Percentiles rank a stretch among this genome's conserved stretches.
phyloP scores from a whole-genome alignment of 2,113 vertebrate species.

The Bubalus kerabau region DNA sequence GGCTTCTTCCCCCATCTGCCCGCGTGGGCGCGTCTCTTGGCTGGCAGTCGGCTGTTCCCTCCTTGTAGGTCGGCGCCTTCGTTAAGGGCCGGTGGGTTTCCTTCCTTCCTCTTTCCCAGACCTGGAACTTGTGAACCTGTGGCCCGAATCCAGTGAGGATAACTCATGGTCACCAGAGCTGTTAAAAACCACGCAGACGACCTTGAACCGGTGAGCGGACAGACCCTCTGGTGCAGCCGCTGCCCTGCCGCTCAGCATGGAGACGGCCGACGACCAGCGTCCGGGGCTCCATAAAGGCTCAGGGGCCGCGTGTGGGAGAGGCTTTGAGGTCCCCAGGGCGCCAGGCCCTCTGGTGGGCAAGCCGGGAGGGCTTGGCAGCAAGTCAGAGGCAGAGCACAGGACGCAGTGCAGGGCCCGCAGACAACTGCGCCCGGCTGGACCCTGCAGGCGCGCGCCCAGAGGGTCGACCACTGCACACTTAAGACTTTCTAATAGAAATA shows the following conservation, averaged over 20 bases:
- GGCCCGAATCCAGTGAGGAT: background rate
- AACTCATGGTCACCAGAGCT: background rate
- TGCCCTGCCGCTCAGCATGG: background rate
- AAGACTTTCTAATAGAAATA: background rate
- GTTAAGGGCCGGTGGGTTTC: background rate
- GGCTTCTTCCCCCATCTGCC: too few species aligned
- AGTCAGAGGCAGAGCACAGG: background rate
- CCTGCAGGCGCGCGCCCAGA: rapidly evolving
- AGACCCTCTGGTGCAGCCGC: background rate
- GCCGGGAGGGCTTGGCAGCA: background rate
- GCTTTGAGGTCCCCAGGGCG: background rate
- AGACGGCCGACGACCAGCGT: rapidly evolving
- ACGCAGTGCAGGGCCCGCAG: rapidly evolving
- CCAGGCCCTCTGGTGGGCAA: rapidly evolving
- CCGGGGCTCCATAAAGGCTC: rapidly evolving
- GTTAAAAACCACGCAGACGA: rapidly evolving
- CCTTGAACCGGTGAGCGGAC: background rate
- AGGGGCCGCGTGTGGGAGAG: rapidly evolving
- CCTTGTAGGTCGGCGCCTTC: background rate
- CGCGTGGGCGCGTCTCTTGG: rapidly evolving
- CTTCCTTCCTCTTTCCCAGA: background rate
- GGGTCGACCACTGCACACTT: rapidly evolving
- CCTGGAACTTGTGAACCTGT: too few species aligned
- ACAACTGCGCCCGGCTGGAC: background rate
- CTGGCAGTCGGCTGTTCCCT: rapidly evolving